Conservation (phyloP, 2,888 invertebrate genomes). For the Lepidocyrtoides sp. region DNA sequence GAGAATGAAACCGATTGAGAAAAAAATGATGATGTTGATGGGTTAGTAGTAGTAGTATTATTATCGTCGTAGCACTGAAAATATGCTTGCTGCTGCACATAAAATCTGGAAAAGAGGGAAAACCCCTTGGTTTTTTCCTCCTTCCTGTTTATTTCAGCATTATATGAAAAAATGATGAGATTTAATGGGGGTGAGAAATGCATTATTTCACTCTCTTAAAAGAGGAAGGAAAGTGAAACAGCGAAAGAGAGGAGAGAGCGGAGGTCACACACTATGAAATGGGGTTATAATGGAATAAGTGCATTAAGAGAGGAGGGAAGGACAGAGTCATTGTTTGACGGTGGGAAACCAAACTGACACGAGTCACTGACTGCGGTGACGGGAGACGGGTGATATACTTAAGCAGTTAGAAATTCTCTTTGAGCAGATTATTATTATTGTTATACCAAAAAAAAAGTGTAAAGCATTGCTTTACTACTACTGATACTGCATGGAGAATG, state of each 20-base stretch:
- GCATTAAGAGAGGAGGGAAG: constrained; percentile 82
- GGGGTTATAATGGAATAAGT: constrained; percentile 85
- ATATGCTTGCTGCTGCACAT: constrained; percentile 9
- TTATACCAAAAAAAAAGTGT: not conserved
- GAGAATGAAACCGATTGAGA: not conserved
- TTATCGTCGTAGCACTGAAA: not conserved
- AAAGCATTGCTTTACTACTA: not conserved
- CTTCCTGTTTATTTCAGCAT: constrained; percentile 56
- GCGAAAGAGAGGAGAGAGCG: constrained; percentile 58
- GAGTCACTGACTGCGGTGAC: constrained; percentile 84
- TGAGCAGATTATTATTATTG: not conserved
- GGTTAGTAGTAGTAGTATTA: constrained; percentile 8
- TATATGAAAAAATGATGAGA: constrained; percentile 83
- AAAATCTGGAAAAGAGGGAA: constrained; percentile 26
- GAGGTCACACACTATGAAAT: constrained; percentile 85
- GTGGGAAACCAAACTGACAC: constrained; percentile 85
- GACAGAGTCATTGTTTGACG: constrained; percentile 83
- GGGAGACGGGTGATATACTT: constrained; percentile 49
- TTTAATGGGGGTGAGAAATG: constrained; percentile 85
- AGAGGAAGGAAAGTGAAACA: constrained; percentile 28
- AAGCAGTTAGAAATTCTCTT: constrained; percentile 20
- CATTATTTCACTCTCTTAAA: constrained; percentile 75
- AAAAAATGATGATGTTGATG: constrained; percentile 24
- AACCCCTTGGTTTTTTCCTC: constrained; percentile 34
- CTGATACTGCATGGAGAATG: constrained; percentile 25